Base-by-base conservation (phyloP, 2,797 vertebrate genomes). In the Phrynocephalus guinanensis region DNA sequence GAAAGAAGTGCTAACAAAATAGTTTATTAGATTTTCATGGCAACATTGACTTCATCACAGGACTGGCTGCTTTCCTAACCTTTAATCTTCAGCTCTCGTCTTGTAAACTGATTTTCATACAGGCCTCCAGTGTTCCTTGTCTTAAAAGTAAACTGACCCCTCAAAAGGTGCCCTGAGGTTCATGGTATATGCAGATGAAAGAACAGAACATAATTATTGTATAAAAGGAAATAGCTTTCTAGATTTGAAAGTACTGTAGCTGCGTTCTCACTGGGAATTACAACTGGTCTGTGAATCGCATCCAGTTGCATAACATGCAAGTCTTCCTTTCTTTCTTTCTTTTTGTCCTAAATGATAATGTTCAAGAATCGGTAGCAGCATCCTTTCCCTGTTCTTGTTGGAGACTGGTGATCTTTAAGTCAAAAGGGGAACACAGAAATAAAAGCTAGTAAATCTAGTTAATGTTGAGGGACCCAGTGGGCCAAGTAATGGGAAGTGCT, bases 131-230 rank as follows among this genome's bases (percentile, higher is more conserved):
- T 72, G 26, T 71, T 72, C 82, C 60, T 68, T 83, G 18, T 72
- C 70, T 72, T 30, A 52, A 71, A 71, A 83, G 48, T 16, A 77
- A 85, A 75, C 72, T 76, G 33, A 84, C 52, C 38, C 30, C 60
- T 13, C 80, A 70, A 26, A 84, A 63, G 33, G 60, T 76, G 71
- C 38, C 38, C 28, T 48, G 83, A 85, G 33, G 18, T 77, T 67
- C 60, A n/a, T 30, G n/a, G 13, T 77, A 20, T 66, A 30, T 76
- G 60, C 24, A 30, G 60, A 50, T 28, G 56, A 50, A 44, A 77
- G 38, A 67, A 67, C 15, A 77, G 77, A 50, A 48, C 38, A 48
- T 66, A 7, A 48, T 76, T 44, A 76, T 15, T 5, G 28, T 6
- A 67, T 44, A 77, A 66, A 77, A 77, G 66, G 30, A 67, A 77